Evolutionary conservation across 2,888 invertebrate species (phyloP).

Genomic region (Ypsolopha scabrella): DNA sequence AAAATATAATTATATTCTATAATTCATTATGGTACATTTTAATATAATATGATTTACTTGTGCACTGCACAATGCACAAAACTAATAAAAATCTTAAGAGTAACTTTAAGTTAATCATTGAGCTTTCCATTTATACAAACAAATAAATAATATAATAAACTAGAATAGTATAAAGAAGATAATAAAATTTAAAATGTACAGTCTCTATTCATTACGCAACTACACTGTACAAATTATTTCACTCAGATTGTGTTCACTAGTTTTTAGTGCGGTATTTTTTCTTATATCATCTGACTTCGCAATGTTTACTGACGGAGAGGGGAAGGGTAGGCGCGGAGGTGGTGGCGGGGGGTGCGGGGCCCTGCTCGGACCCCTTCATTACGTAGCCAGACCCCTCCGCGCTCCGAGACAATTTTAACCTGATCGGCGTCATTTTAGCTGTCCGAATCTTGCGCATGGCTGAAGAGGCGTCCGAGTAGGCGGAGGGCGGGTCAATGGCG

Average conservation of each 20-base stretch:
- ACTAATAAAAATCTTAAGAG: conserved; percentile 39
- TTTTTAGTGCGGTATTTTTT: conserved; percentile 13
- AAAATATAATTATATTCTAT: conserved; percentile 14
- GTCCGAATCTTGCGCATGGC: conserved; percentile 71
- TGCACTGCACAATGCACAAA: conserved; percentile 50
- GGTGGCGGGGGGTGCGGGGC: conserved; percentile 18
- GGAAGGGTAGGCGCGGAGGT: conserved; percentile 27
- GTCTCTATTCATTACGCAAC: conserved; percentile 26
- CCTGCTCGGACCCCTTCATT: conserved; percentile 51
- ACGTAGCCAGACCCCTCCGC: conserved; percentile 81
- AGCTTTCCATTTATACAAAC: conserved; percentile 68
- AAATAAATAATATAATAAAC: conserved; percentile 47
- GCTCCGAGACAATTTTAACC: conserved; percentile 85
- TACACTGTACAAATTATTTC: not conserved
- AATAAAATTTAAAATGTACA: conserved; percentile 39
- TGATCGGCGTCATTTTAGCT: conserved; percentile 81
- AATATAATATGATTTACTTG: conserved; percentile 51
- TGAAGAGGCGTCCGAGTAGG: conserved; percentile 44
- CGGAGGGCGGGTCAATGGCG: conserved; percentile 46
- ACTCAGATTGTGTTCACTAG: not conserved
- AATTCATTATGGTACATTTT: not conserved
- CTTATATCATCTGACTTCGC: conserved; percentile 89
- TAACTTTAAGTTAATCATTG: conserved; percentile 67
- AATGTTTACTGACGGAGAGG: conserved; percentile 81
- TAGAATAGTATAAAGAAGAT: conserved; percentile 31